A percentile compares a stretch with the other conserved stretches of the same genome.
Conservation (phyloP, 2,888 invertebrate species). For the Heliconius erato region DNA sequence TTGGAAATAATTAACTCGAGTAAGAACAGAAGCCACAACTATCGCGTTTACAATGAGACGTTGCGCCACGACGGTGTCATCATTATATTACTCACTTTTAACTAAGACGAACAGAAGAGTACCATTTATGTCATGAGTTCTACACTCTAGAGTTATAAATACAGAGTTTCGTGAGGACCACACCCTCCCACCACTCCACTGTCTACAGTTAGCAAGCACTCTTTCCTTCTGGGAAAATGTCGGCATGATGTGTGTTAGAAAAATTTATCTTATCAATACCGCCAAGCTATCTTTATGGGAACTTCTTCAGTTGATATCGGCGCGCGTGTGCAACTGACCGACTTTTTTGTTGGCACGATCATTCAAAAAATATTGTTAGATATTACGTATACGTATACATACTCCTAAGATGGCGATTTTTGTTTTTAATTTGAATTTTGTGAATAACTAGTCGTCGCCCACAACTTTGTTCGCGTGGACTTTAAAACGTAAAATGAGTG, state of each 20-base stretch:
- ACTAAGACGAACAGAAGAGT: too few relatives aligned
- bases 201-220: neutral
- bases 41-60: too few relatives aligned
- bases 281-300: conserved; percentile 44
- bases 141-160: neutral
- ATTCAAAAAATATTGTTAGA: neutral
- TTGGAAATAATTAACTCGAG: too few relatives aligned
- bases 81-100: too few relatives aligned
- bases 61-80: too few relatives aligned
- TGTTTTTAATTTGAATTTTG: neutral
- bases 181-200: conserved; percentile 32
- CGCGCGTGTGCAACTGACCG: conserved; percentile 34
- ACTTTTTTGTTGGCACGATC: conserved; percentile 27
- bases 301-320: conserved; percentile 50
- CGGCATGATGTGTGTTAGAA: conserved; percentile 25
- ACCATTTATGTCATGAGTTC: too few relatives aligned
- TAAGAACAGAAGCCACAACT: too few relatives aligned
- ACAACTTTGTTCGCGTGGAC: too few relatives aligned
- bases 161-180: neutral
- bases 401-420: neutral
- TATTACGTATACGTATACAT: neutral
- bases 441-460: neutral
- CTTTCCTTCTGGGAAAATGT: conserved; percentile 9
- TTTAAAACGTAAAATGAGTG: too few relatives aligned
- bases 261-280: conserved; percentile 50